Percentiles rank a stretch among this genome's conserved stretches.
Conservation (phyloP, 2,888 invertebrate genomes). For the Druceiella hillmani region DNA sequence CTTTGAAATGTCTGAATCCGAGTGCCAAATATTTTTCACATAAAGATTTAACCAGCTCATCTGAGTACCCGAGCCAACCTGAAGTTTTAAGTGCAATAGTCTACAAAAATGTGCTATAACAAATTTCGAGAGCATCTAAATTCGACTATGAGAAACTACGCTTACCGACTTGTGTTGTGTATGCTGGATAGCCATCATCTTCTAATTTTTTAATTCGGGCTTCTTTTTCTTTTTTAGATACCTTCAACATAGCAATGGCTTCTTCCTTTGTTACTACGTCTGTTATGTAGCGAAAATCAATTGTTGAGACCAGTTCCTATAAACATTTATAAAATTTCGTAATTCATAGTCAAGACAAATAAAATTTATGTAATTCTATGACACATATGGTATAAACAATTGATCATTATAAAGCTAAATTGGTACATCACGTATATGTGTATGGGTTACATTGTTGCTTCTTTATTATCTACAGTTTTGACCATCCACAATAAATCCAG, state of each 20-base stretch:
- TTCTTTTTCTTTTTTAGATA: constrained; percentile 52
- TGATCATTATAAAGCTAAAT: too few relatives aligned
- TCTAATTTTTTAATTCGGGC: constrained; percentile 58
- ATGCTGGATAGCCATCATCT: constrained; percentile 72
- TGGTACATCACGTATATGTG: too few relatives aligned
- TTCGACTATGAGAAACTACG: constrained; percentile 7
- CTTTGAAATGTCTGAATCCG: constrained; percentile 81
- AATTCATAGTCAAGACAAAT: too few relatives aligned
- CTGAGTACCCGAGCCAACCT: constrained; percentile 86
- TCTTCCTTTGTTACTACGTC: constrained; percentile 81
- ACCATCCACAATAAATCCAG: too few relatives aligned
- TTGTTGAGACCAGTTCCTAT: constrained; percentile 68
- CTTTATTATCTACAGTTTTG: too few relatives aligned
- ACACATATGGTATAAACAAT: too few relatives aligned
- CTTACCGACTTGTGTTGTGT: constrained; percentile 80
- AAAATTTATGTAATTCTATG: too few relatives aligned
- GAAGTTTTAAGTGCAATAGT: constrained; percentile 20
- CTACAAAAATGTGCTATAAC: constrained; percentile 13
- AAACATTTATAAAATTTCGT: too few relatives aligned
- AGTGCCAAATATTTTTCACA: constrained; percentile 66
- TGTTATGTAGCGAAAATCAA: constrained; percentile 81
- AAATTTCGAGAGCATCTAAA: too few relatives aligned
- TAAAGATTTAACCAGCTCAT: constrained; percentile 63
- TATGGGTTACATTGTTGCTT: too few relatives aligned
- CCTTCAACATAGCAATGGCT: constrained; percentile 64